Conservation (phyloP, 2,888 invertebrate species). For the Neocrepidodera transversa region DNA sequence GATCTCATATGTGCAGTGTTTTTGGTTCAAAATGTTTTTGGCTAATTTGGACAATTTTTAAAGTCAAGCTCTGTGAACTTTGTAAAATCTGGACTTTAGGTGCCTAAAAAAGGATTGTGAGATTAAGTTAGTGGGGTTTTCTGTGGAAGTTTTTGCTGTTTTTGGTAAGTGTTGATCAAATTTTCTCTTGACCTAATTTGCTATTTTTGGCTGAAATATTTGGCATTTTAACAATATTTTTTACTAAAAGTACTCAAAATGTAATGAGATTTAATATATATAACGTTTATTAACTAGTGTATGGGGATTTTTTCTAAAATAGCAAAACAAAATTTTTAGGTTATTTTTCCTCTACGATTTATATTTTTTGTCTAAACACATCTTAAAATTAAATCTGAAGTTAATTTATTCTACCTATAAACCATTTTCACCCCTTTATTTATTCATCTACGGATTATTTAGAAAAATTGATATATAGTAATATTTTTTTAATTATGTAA, state of each 20-base stretch:
- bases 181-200: constrained; percentile 44
- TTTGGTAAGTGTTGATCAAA: constrained; percentile 29
- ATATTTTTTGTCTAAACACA: constrained; percentile 4
- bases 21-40: constrained; percentile 35
- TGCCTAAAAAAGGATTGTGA: not conserved
- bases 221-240: constrained; percentile 33
- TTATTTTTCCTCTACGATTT: constrained; percentile 25
- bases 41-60: constrained; percentile 12
- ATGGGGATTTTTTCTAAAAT: not conserved
- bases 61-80: constrained; percentile 9
- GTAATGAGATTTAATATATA: not conserved
- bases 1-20: constrained; percentile 34
- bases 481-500: constrained; percentile 19
- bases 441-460: not conserved
- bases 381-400: not conserved
- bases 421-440: not conserved
- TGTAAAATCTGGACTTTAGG: not conserved
- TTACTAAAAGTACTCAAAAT: constrained; percentile 12
- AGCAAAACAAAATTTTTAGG: constrained; percentile 27
- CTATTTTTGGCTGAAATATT: constrained; percentile 42
- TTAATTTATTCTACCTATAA: not conserved
- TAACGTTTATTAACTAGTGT: not conserved
- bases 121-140: constrained; percentile 2
- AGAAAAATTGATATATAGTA: not conserved
- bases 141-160: constrained; percentile 13